A percentile compares a stretch with the other conserved stretches of the same genome.
These are phyloP conservation scores for Trinorchestia longiramus DNA, from an alignment of 1,140 invertebrate genomes.

Conservation along the genomic window DNA sequence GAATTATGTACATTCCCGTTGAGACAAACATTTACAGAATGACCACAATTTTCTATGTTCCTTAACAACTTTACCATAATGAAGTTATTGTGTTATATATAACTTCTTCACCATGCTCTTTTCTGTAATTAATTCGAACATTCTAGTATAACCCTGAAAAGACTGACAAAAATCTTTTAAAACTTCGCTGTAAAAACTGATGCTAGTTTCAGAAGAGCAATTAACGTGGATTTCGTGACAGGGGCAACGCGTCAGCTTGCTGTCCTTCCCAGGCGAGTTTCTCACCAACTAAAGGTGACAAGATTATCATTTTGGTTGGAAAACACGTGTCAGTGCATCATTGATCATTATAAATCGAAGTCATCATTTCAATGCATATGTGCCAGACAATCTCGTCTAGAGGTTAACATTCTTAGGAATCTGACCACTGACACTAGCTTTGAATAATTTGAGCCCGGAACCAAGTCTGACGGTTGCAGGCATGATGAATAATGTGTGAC, in stretches of 20 bases:
- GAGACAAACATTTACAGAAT: too few relatives aligned
- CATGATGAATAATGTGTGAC: neutral
- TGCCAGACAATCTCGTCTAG: neutral
- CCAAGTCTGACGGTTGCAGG: neutral
- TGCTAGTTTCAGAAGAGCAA: neutral
- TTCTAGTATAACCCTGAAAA: too few relatives aligned
- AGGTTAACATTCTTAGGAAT: neutral
- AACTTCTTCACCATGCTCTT: too few relatives aligned
- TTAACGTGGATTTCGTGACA: neutral
- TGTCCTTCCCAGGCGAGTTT: neutral
- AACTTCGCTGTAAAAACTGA: neutral
- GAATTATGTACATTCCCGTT: too few relatives aligned
- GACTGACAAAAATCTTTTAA: too few relatives aligned
- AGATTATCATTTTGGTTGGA: neutral
- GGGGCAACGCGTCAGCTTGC: neutral
- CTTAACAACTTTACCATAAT: too few relatives aligned
- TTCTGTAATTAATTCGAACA: too few relatives aligned
- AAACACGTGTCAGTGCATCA: neutral
- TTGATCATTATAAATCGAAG: neutral
- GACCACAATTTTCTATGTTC: too few relatives aligned
- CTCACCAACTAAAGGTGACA: neutral
- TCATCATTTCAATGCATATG: neutral
- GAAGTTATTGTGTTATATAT: too few relatives aligned
- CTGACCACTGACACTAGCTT: neutral
- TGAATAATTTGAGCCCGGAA: neutral